Percentiles rank a stretch among this genome's conserved stretches.
Conservation (phyloP, 2,113 vertebrate genomes). For the Xenopus laevis region DNA sequence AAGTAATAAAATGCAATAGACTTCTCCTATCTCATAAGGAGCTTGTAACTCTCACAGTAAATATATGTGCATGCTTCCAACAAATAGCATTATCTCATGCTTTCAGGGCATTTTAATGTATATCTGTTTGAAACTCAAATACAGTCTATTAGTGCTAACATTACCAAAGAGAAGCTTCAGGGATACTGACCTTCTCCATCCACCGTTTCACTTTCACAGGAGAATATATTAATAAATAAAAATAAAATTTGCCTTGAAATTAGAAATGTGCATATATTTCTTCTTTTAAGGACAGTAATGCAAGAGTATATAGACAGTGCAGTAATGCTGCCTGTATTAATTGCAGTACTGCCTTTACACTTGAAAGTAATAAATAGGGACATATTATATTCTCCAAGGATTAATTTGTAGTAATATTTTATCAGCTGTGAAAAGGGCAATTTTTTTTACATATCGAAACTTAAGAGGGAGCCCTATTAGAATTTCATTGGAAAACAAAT, state of each 20-base stretch:
- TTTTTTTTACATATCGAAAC: conserved; percentile 80
- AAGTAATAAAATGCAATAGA: conserved; percentile 51
- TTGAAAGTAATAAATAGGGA: conserved; percentile 82
- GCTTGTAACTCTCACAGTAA: conserved; percentile 55
- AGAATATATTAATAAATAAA: conserved; percentile 47
- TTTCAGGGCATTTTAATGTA: conserved; percentile 50
- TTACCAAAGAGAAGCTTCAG: conserved; percentile 37
- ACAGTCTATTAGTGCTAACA: conserved; percentile 28
- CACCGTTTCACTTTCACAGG: conserved; percentile 18
- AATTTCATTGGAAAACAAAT: conserved; percentile 76
- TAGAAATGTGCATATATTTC: conserved; percentile 50
- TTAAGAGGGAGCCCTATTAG: conserved; percentile 80
- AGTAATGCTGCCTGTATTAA: conserved; percentile 69
- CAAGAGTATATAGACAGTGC: conserved; percentile 56
- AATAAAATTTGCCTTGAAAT: conserved; percentile 34
- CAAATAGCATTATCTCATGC: conserved; percentile 44
- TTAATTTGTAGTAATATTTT: conserved; percentile 85
- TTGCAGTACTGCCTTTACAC: conserved; percentile 71
- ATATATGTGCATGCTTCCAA: conserved; percentile 50
- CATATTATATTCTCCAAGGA: conserved; percentile 79
- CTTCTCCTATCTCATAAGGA: conserved; percentile 63
- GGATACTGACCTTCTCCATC: conserved; percentile 41
- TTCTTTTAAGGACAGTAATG: conserved; percentile 60
- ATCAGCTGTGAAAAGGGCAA: conserved; percentile 84
- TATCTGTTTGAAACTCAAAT: conserved; percentile 50